These are phyloP conservation scores for Timema podura DNA, from an alignment of 2,888 invertebrate genomes.

Conservation along the genomic window DNA sequence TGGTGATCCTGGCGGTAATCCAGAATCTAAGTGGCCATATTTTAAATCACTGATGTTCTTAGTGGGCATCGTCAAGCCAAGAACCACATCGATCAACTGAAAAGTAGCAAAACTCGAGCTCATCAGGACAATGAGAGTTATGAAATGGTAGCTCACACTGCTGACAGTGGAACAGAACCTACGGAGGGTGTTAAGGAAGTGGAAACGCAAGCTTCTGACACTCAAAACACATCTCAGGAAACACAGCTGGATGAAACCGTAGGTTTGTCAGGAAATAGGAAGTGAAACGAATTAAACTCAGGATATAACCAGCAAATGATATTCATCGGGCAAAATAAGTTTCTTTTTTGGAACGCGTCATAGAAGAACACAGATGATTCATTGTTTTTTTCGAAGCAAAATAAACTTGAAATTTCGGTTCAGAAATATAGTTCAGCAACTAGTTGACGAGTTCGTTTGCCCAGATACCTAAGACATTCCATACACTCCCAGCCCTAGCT, in stretches of 20 bases:
- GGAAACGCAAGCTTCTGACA: background rate
- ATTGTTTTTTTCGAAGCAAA: conserved; percentile 4
- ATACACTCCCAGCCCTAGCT: background rate
- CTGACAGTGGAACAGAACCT: background rate
- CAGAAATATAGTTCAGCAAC: background rate
- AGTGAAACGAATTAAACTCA: background rate
- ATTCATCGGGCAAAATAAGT: background rate
- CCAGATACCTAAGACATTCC: background rate
- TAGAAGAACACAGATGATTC: background rate
- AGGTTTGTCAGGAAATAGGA: background rate
- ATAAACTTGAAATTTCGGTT: background rate
- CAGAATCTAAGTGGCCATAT: background rate
- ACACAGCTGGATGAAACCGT: background rate
- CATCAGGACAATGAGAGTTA: background rate
- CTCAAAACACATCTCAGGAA: background rate
- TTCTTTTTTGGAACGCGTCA: background rate
- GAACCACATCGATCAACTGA: conserved; percentile 3
- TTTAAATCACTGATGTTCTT: background rate
- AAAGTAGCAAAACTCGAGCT: background rate
- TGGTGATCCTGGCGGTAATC: background rate
- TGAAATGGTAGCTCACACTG: background rate
- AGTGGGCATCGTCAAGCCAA: background rate
- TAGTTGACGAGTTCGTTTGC: background rate
- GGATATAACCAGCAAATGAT: background rate
- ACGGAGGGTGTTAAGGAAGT: background rate